These are phyloP conservation scores for Cydia amplana DNA, from an alignment of 1,140 invertebrate species.

Conservation along the genomic window DNA sequence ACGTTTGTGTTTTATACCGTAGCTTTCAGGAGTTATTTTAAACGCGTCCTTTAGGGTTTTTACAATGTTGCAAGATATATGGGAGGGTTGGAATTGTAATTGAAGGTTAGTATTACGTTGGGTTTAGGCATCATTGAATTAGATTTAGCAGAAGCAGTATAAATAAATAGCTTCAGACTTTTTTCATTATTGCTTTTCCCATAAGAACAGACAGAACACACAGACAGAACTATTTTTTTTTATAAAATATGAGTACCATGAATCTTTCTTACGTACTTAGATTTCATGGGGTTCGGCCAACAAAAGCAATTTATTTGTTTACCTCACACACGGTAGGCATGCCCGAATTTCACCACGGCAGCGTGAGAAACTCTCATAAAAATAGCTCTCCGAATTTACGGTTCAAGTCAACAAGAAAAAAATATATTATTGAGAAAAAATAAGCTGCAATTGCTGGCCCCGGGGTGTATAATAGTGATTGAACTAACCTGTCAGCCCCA, in stretches of 20 bases:
- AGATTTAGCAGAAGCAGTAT: not conserved
- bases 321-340: not conserved
- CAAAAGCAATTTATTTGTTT: conserved; percentile 4
- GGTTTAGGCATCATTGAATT: not conserved
- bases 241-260: not conserved
- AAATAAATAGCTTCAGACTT: not conserved
- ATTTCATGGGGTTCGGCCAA: not conserved
- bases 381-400: conserved; percentile 58
- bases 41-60: conserved; percentile 1
- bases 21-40: conserved; percentile 39
- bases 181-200: not conserved
- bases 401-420: conserved; percentile 47
- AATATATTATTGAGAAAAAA: conserved; percentile 72
- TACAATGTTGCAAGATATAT: conserved; percentile 14
- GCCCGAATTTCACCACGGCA: conserved; percentile 35
- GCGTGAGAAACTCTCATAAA: conserved; percentile 64
- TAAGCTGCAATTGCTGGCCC: conserved; percentile 67
- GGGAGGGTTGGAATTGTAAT: not conserved
- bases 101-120: conserved; percentile 1
- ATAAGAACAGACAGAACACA: not conserved
- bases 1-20: conserved; percentile 51
- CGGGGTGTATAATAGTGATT: conserved; percentile 73
- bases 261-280: not conserved
- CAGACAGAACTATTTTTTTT: not conserved
- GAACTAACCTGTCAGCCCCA: conserved; percentile 78